Base-by-base conservation (phyloP, 1,140 invertebrate genomes). In the Rhopalosiphum maidis region DNA sequence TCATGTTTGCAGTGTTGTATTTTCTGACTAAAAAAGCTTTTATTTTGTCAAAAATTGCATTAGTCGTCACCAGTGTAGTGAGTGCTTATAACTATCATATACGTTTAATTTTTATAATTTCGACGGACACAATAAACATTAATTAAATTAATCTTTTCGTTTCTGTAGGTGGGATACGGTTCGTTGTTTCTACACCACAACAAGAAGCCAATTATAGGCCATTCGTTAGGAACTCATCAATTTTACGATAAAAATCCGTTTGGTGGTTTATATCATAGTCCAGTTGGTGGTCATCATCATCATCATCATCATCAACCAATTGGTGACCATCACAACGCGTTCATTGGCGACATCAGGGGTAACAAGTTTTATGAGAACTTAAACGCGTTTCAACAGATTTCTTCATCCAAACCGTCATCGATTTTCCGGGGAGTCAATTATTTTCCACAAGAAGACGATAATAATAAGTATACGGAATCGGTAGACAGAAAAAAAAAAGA, bases 11-110 rank as follows among this genome's bases (percentile, higher is more conserved):
- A 25, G 88, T 51, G 43, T 51, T 94, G 8, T 93, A 94, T 82
- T 41, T 94, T 37, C 91, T 94, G 23, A 93, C 93, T 11, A 94
- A 94, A 88, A 94, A 94, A 55, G 94, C 94, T 6, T 77, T 94
- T n/a, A 55, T 94, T 23, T 41, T 94, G 54, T 94, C 94, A 30
- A 94, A 94, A 37, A 55, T 94, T 48, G 94, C 94, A 3, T 83
- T 94, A 54, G 48, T 94, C 23, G 30, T 94, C 35, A 94, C 94
- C 35, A 94, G 94, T 60, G 54, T 93, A 3, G 92, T 94, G 23
- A 68, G 93, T 46, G 30, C 86, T 41, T 30, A 41, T 2, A 11
- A 22, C 87, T 7, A 22, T 6, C 5, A n/a, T 46, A 46, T 46
- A 46, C 1, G n/a, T 46, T 35, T n/a, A 35, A 48, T 48, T 87